Evolutionary conservation across 2,113 vertebrate species (phyloP), one percentile per base, ranked within the genome.

Genomic region (Bujurquina vittata): DNA sequence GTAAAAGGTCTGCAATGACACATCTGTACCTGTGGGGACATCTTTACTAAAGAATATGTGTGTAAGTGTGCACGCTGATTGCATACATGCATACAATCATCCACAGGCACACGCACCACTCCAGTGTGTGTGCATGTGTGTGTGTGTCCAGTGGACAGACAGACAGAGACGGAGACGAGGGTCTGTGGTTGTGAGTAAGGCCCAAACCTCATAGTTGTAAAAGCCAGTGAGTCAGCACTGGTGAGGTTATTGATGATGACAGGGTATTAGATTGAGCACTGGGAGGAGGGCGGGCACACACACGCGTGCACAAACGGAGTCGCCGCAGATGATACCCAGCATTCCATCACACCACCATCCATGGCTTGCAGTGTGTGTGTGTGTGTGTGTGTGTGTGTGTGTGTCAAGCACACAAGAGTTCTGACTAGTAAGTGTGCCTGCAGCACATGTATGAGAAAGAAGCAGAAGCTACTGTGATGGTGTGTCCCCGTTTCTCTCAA

Each of bases 161-260:
- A 87, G 84, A 91, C 87, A 69, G 88, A 94, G 89, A 88, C 9
- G 40, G 91, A 94, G 92, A 94, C 94, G 78, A 92, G 88, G 88
- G 89, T 92, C 86, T 92, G 85, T 83, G 89, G 88, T 84, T 92
- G 81, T 77, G 86, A 93, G 86, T 84, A 91, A 90, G 87, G 40
- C 91, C 88, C 87, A 89, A 94, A 93, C 89, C 88, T 87, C 85
- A 87, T 76, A 81, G 85, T 86, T 90, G 89, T 93, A 93, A 91
- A 93, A 92, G 92, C 84, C 86, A 80, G 79, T 90, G 91, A 95
- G 90, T 95, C 93, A 95, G 93, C 91, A 93, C 73, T 84, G 85
- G 82, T 90, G 91, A 95, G 92, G 94, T 94, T 94, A 94, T 94
- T 94, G 93, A 94, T 94, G 93, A 94, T 94, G 94, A 94, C 94